Evolutionary conservation across 2,797 vertebrate genomes (phyloP), one percentile per base, ranked within the genome.

Genomic region (Silurus lanzhouensis): DNA sequence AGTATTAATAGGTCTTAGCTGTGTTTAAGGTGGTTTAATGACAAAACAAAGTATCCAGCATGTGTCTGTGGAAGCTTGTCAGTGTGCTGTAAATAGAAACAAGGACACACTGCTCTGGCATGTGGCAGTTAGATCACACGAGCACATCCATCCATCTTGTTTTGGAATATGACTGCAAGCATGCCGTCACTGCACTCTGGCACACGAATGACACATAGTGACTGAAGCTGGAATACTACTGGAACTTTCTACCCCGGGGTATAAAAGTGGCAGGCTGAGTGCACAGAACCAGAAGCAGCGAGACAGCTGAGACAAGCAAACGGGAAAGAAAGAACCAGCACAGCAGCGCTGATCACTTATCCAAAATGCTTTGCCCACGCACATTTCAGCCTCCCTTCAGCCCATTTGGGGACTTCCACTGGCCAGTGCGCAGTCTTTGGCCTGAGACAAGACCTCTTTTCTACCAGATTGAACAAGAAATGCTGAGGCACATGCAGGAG

Each of bases 361-460:
- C 78, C 44, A 91, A 87, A 66, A 96, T 96, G 95, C 93, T 95
- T 91, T 94, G 93, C 83, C 92, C 94, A 84, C 92, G 92, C 38
- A 87, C 91, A 87, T 92, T 93, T 92, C 94, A 92, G 90, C 87
- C 91, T 2, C 66, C 92, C 20, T 84, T 91, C 19, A 27, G 88
- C 90, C 93, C 90, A 5, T 84, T 94, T 81, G 72, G 93, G 93
- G 95, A 95, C 70, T 91, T 92, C 84, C 84, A 92, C 90, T 96
- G 95, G 95, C 95, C 95, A 0, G 86, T 95, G 27, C 93, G 94
- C 89, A 95, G 94, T 89, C 93, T 96, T 80, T 95, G 95, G 95
- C 95, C 95, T 0, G 94, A 96, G 87, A 93, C 92, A 3, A 89
- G 91, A 61, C 95, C 95, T 0, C 92, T 96, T 15, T 91, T 95